Evolutionary conservation across 2,797 vertebrate genomes (phyloP).

Genomic region (Otolemur crassicaudatus): DNA sequence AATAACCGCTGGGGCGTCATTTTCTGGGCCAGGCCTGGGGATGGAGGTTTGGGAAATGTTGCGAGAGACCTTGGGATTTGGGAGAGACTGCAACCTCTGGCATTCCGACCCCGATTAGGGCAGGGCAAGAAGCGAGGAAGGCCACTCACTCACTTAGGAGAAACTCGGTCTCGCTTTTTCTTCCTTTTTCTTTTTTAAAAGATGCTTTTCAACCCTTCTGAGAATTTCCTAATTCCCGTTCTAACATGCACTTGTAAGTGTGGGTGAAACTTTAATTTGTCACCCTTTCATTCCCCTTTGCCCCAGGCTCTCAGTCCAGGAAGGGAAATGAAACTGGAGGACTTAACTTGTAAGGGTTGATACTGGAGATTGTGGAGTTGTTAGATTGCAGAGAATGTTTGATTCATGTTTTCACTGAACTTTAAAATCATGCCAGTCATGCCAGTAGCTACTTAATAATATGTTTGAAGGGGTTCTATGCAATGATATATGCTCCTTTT

Average conservation of each 20-base stretch:
- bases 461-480: not conserved
- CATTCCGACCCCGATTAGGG: constrained; percentile 69
- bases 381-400: constrained; percentile 81
- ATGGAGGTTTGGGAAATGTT: constrained; percentile 63
- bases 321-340: constrained; percentile 87
- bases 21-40: constrained; percentile 65
- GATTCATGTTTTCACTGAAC: constrained; percentile 78
- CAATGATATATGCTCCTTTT: not conserved
- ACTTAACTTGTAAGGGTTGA: constrained; percentile 75
- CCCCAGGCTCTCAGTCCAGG: constrained; percentile 81
- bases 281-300: constrained; percentile 77
- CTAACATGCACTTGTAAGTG: constrained; percentile 31
- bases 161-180: not conserved
- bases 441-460: not conserved
- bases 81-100: constrained; percentile 70
- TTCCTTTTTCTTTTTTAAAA: not conserved
- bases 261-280: constrained; percentile 79
- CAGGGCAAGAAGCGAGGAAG: constrained; percentile 59
- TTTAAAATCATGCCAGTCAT: constrained; percentile 70
- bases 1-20: constrained; percentile 68
- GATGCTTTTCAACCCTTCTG: constrained; percentile 12
- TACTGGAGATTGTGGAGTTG: constrained; percentile 84
- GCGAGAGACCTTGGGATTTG: constrained; percentile 48
- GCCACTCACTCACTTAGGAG: constrained; percentile 17
- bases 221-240: constrained; percentile 46